phyloP scores from a whole-genome alignment of 2,888 invertebrate genomes.

The Orgyia antiqua region DNA sequence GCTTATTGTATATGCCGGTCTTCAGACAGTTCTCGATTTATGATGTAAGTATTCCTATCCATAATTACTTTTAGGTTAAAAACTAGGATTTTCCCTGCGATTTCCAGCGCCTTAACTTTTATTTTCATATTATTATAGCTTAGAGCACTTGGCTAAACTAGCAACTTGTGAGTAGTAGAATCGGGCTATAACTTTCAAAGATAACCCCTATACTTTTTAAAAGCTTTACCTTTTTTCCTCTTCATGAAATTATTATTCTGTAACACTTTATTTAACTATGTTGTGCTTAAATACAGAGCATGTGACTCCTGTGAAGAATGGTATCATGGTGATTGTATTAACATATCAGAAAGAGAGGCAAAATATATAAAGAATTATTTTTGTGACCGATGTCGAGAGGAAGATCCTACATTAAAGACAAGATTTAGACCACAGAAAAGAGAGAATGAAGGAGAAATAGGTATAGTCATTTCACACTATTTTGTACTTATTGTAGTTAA shows the following conservation, averaged over 20 bases:
- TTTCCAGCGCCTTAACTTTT: no score
- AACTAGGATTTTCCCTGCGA: no score
- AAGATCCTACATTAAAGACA: slow-evolving; percentile 87
- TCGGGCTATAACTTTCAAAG: no score
- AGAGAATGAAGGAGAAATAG: slow-evolving; percentile 63
- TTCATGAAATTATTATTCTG: no score
- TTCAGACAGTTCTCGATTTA: slow-evolving; percentile 95
- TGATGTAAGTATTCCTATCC: slow-evolving; percentile 87
- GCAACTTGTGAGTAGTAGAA: no score
- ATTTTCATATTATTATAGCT: no score
- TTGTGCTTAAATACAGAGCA: no score
- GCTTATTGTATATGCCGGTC: slow-evolving; percentile 97
- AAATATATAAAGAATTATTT: slow-evolving; percentile 96
- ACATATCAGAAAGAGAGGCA: slow-evolving; percentile 94
- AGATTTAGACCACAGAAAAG: slow-evolving; percentile 71
- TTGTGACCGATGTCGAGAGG: slow-evolving; percentile 90
- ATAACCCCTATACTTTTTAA: no score
- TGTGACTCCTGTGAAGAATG: slow-evolving; percentile 99
- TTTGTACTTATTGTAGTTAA: not conserved
- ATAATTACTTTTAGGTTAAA: no score
- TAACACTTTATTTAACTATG: no score
- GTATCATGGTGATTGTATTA: slow-evolving; percentile 99
- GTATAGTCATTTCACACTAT: slow-evolving; percentile 27
- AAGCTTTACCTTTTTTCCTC: no score
- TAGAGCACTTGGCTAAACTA: no score